Conservation (phyloP, 1,140 invertebrate species). For the Meteorus sp. region DNA sequence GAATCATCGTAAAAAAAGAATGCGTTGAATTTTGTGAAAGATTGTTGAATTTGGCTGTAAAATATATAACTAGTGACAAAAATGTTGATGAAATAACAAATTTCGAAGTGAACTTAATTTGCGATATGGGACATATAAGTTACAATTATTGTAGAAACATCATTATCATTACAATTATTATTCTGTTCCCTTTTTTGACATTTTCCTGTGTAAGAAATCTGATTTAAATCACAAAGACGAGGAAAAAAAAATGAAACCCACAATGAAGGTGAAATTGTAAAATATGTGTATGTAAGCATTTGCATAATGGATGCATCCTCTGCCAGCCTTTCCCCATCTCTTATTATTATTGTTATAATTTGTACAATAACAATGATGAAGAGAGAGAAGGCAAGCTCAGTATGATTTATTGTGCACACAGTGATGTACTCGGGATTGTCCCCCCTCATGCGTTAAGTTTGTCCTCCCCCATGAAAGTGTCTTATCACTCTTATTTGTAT, state of each 20-base stretch:
- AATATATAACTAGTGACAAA: constrained; percentile 48
- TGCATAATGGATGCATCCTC: no score
- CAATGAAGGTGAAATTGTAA: no score
- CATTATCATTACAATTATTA: no score
- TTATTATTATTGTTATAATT: constrained; percentile 40
- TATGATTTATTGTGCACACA: constrained; percentile 29
- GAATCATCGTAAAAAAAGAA: constrained; percentile 30
- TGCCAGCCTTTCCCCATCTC: no score
- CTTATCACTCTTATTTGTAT: constrained; percentile 51
- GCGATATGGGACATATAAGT: constrained; percentile 48
- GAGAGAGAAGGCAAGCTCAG: constrained; percentile 40
- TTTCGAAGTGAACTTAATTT: constrained; percentile 41
- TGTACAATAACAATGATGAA: constrained; percentile 36
- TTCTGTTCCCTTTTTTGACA: no score
- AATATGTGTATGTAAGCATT: no score
- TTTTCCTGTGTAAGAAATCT: no score
- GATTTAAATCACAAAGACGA: constrained; percentile 37
- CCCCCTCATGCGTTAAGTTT: constrained; percentile 29
- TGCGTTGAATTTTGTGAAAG: constrained; percentile 49
- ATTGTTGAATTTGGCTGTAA: constrained; percentile 59
- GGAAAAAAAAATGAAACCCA: constrained; percentile 13
- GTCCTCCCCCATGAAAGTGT: constrained; percentile 35
- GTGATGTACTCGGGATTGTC: constrained; percentile 45
- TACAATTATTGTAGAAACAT: no score
- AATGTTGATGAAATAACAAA: constrained; percentile 36